These are phyloP conservation scores for Rhagophthalmus giganteus DNA, from an alignment of 2,888 invertebrate species.

Conservation along the genomic window DNA sequence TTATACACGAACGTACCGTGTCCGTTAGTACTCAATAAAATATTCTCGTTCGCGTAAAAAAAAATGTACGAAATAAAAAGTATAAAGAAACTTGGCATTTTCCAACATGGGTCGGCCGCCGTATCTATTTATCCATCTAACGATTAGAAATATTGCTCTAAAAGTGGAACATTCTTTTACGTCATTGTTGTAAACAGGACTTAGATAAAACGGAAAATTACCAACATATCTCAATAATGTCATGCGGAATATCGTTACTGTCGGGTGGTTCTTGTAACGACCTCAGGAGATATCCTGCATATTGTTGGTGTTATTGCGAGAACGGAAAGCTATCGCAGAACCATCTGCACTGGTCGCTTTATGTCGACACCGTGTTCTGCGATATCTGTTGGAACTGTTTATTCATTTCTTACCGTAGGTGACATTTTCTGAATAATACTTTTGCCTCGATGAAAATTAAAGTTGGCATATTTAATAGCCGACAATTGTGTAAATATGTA, in stretches of 20 bases:
- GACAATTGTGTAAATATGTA: conserved; percentile 17
- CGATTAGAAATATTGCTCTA: too few species aligned
- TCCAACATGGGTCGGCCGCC: too few species aligned
- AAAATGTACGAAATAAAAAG: too few species aligned
- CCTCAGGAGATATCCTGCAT: conserved; percentile 10
- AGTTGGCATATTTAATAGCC: conserved; percentile 14
- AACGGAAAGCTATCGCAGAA: conserved; percentile 12
- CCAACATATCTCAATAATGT: conserved; percentile 6
- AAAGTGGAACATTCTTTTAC: too few species aligned
- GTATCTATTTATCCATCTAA: too few species aligned
- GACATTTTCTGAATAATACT: conserved; percentile 23
- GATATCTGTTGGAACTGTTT: conserved; percentile 20
- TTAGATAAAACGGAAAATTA: conserved; percentile 1
- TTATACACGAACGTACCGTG: too few species aligned
- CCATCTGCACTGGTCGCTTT: conserved; percentile 19
- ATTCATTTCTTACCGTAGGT: conserved; percentile 28
- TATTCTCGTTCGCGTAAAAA: too few species aligned
- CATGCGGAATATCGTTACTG: conserved; percentile 6
- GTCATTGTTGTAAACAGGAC: not conserved
- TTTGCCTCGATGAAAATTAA: conserved; percentile 33
- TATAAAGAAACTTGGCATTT: too few species aligned
- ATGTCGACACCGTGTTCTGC: conserved; percentile 18
- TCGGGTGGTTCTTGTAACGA: conserved; percentile 9
- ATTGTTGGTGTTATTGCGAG: conserved; percentile 12
- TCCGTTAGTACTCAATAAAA: too few species aligned